Evolutionary conservation across 2,113 vertebrate species (phyloP), one percentile per base, ranked within the genome.

Genomic region (Caloenas nicobarica): DNA sequence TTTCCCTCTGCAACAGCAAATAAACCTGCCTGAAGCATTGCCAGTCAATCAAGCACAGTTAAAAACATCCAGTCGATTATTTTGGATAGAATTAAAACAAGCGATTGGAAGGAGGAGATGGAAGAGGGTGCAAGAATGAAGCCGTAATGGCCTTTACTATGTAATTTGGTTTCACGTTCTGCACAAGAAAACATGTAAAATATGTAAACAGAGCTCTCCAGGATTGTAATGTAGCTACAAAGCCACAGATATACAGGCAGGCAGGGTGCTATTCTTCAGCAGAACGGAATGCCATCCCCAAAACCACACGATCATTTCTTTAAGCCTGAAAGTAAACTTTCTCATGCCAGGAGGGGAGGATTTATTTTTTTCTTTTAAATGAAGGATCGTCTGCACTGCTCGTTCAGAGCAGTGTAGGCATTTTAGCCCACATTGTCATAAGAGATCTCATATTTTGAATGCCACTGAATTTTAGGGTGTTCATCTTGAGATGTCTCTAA

Each of bases 101-200:
- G 90, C 33, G 51, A 73, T 81, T 2, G 16, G 89, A 90, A 93
- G 76, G 80, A 96, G 34, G 58, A 70, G 74, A 86, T 12, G 50
- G 94, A 97, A 89, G 93, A 88, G 82, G 91, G 89, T 93, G 90
- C 77, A 44, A 46, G 94, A 91, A 31, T 31, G 14, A 86, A 95
- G 95, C 97, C 80, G 70, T 94, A 81, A 51, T 70, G 69, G 88
- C 86, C 95, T 97, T 94, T 93, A 81, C 97, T 97, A 73, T 98
- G 80, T 97, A 97, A 98, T 98, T 98, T 98, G 96, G 97, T 97
- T 97, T 98, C 97, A 95, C 97, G 97, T 98, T 98, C 96, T 97
- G 96, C 95, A 92, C 96, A 96, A 94, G 98, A 95, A 98, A 98
- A 98, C 98, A 98, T 94, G 97, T 95, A 28, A 98, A 98, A 97